Evolutionary conservation across 2,888 invertebrate genomes (phyloP), one percentile per base, ranked within the genome.

Genomic region (Tanaodytes sp.): DNA sequence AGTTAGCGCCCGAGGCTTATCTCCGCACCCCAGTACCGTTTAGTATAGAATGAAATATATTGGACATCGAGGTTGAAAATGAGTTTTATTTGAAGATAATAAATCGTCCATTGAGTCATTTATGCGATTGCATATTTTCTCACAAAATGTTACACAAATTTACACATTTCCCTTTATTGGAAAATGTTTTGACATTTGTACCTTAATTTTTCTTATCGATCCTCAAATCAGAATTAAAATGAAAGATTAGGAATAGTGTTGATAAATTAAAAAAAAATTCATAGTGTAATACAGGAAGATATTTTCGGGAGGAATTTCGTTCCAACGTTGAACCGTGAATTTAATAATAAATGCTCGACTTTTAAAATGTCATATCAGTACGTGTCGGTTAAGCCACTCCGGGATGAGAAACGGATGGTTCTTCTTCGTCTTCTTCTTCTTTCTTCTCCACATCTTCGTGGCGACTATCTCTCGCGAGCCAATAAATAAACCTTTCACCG

Each of bases 401-500:
- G 30, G 31, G 39, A 49, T 49, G 37, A 48, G 49, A 55, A 57
- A 57, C 49, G 42, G 54, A 66, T 54, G 52, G 42, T 52, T 54
- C 57, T 63, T 52, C 51, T 61, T 49, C 68, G 57, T 62, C 59
- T 59, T 64, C 40, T 45, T 39, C 64, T 67, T 63, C 59, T 57
- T 48, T 57, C n/a, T n/a, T n/a, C 59, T 55, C 64, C 58, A 64
- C 59, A 57, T 57, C 67, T 64, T 61, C 57, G 39, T 51, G 19
- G 49, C 69, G 20, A 59, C 51, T 64, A 61, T 70, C 62, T 61
- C 51, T 58, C 42, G 42, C 57, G 62, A 61, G 62, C 57, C 70
- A 74, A 71, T 71, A 74, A 72, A 74, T 71, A 71, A 71, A 67
- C 58, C 59, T 48, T 58, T 66, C 62, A 58, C 59, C 49, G 61